Base-by-base conservation (phyloP, 2,888 invertebrate genomes). In the Neoscelio sp. region DNA sequence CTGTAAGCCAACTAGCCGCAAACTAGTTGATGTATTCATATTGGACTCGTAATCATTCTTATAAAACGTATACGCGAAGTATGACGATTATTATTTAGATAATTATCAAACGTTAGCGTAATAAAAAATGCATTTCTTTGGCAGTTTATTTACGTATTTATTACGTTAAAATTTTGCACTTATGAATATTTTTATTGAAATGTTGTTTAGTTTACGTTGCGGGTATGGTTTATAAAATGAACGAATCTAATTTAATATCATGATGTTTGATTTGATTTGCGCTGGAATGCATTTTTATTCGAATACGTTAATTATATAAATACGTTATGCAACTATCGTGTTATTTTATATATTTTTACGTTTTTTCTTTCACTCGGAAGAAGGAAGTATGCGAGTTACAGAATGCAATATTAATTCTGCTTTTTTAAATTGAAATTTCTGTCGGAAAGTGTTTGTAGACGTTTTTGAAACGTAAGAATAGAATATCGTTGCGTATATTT, bases 301-400 rank as follows among this genome's bases (percentile, higher is more conserved):
- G 10, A 56, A 52, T 52, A 8, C 7, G 18, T 52, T 54, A 67
- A 18, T 44, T 67, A 54, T 23, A 54, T 67, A 54, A 42, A 35
- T 35, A 7, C 2, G 44, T 67, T 67, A 54, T 12, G 26, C 54
- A 67, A 67, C 42, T 10, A 23, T 26, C 4, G 44, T 10, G 33
- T 35, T 17, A 3, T 28, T 35, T 28, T 30, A 13, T 26, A 23
- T 23, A n/a, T 17, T 35, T 30, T 46, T 33, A 20, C 10, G 6
- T 18, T 17, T 44, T 44, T 70, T 58, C 26, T 56, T 56, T 56
- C 56, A 70, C 68, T 70, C 68, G 68, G 68, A 70, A 58, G 58
- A 8, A 58, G 58, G 68, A 58, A 70, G 48, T 38, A 30, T 35
- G n/a, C n/a, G n/a, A n/a, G n/a, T n/a, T n/a, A n/a, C n/a, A n/a